phyloP scores from a whole-genome alignment of 2,797 vertebrate species.

The Sebastolobus alascanus region DNA sequence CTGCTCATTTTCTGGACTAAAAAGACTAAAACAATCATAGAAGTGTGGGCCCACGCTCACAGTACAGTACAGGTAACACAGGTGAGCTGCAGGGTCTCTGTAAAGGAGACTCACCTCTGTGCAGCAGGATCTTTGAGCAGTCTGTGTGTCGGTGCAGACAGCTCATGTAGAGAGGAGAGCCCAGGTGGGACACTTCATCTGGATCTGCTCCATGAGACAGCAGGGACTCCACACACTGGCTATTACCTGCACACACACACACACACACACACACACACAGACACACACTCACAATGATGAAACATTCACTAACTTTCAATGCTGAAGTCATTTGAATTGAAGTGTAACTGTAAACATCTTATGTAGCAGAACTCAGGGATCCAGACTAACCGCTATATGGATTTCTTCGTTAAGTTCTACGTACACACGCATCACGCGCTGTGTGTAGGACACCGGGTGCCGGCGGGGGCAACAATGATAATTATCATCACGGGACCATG shows the following conservation, averaged over 20 bases:
- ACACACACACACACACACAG: slow-evolving; percentile 13
- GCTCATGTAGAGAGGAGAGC: slow-evolving; percentile 73
- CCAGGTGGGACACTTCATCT: slow-evolving; percentile 63
- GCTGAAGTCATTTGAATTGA: background rate
- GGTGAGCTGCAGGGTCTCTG: background rate
- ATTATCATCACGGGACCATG: too few species aligned
- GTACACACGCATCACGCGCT: background rate
- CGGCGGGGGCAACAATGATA: too few species aligned
- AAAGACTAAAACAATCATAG: background rate
- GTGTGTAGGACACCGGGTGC: too few species aligned
- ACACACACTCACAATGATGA: background rate
- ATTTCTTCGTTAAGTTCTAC: background rate
- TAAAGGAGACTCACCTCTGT: slow-evolving; percentile 52
- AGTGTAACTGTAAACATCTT: background rate
- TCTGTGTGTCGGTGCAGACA: slow-evolving; percentile 62
- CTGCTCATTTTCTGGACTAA: background rate
- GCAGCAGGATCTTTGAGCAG: slow-evolving; percentile 69
- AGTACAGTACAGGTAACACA: background rate
- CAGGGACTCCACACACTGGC: slow-evolving; percentile 71
- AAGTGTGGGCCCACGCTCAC: background rate
- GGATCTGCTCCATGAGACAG: slow-evolving; percentile 75
- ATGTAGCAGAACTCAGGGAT: background rate
- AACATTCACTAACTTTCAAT: background rate
- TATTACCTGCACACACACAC: slow-evolving; percentile 56
- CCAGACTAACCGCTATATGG: background rate